Evolutionary conservation across 35 echinoderm and acorn worm genomes (phyloP).

Genomic region (Lytechinus pictus): DNA sequence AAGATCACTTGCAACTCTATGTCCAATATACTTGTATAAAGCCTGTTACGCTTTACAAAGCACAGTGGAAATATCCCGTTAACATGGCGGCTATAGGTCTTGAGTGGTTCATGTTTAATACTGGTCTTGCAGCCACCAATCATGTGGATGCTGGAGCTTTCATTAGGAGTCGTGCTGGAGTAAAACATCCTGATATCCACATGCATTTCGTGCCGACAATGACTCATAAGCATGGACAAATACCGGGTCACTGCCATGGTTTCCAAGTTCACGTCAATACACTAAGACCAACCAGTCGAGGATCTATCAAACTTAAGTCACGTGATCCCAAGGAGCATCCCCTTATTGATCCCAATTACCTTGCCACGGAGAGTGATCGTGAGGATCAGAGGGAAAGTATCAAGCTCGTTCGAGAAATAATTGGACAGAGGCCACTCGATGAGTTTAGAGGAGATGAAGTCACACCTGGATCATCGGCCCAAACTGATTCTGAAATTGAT

Average conservation of each 20-base stretch:
- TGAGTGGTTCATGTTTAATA: slow-evolving; percentile 90
- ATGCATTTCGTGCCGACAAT: slow-evolving; percentile 89
- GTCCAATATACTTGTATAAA: slow-evolving; percentile 83
- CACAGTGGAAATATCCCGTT: slow-evolving; percentile 94
- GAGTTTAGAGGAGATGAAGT: slow-evolving; percentile 77
- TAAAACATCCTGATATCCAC: slow-evolving; percentile 89
- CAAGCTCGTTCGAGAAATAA: slow-evolving; percentile 75
- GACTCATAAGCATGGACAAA: slow-evolving; percentile 83
- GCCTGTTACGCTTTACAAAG: slow-evolving; percentile 87
- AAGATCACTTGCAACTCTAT: slow-evolving; percentile 95
- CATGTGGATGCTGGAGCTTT: slow-evolving; percentile 89
- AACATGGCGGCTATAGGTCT: slow-evolving; percentile 90
- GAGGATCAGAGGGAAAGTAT: slow-evolving; percentile 80
- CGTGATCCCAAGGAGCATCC: slow-evolving; percentile 74
- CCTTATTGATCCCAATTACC: slow-evolving; percentile 87
- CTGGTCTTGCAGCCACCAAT: slow-evolving; percentile 71
- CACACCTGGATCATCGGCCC: slow-evolving; percentile 66
- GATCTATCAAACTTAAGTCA: slow-evolving; percentile 78
- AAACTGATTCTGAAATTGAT: slow-evolving; percentile 83
- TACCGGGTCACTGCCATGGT: slow-evolving; percentile 72
- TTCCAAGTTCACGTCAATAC: slow-evolving; percentile 86
- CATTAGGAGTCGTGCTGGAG: slow-evolving; percentile 77
- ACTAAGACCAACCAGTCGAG: slow-evolving; percentile 74
- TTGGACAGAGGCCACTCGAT: slow-evolving; percentile 85
- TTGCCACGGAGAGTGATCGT: slow-evolving; percentile 83